Conservation (phyloP, 35 echinoderm and acorn worm genomes). For the Eucidaris tribuloides region DNA sequence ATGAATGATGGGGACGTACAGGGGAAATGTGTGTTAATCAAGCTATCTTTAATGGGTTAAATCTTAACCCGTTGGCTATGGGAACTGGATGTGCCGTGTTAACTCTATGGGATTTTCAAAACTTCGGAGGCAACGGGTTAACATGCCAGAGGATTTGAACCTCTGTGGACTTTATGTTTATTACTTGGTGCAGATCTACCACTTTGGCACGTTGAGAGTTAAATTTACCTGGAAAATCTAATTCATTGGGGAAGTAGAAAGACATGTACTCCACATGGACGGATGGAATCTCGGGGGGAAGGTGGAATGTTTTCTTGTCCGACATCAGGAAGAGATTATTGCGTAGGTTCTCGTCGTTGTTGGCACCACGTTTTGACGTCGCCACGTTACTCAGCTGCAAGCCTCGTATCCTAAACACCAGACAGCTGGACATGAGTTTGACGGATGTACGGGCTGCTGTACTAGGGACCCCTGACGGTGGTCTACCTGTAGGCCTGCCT, state of each 20-base stretch:
- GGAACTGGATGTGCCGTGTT: too few species aligned
- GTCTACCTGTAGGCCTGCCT: neutral
- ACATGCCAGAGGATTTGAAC: too few species aligned
- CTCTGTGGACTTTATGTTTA: too few species aligned
- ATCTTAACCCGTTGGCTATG: too few species aligned
- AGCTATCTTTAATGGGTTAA: too few species aligned
- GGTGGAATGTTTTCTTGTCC: slow-evolving; percentile 86
- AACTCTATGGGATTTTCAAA: too few species aligned
- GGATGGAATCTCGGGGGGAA: slow-evolving; percentile 85
- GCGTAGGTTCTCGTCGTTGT: slow-evolving; percentile 11
- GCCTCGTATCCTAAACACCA: slow-evolving; percentile 63
- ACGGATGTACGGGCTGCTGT: slow-evolving; percentile 32
- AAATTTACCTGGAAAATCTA: slow-evolving; percentile 90
- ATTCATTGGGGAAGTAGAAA: slow-evolving; percentile 95
- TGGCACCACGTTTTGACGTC: slow-evolving; percentile 19
- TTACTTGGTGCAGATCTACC: too few species aligned
- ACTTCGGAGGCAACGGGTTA: too few species aligned
- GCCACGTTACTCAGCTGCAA: slow-evolving; percentile 51
- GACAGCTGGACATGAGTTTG: slow-evolving; percentile 83
- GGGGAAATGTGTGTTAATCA: too few species aligned
- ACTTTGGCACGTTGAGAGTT: too few species aligned
- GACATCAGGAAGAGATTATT: slow-evolving; percentile 67
- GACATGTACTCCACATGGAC: slow-evolving; percentile 93
- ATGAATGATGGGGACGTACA: too few species aligned
- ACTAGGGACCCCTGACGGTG: neutral